Evolutionary conservation across 2,113 vertebrate species (phyloP).

Genomic region (Pristiophorus japonicus): DNA sequence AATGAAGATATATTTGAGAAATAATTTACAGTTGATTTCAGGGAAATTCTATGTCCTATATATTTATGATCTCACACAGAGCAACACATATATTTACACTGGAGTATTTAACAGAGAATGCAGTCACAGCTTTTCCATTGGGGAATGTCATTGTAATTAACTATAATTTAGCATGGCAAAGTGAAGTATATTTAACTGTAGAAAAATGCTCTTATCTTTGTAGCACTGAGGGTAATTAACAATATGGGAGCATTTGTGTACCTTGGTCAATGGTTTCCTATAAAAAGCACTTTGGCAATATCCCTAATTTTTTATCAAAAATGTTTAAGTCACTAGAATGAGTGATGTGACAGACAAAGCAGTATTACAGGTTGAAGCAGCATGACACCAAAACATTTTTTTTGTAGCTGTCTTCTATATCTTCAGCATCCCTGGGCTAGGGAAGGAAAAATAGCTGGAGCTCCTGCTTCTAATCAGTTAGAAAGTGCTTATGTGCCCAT

Average conservation of each 20-base stretch:
- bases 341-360: neutral
- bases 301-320: neutral
- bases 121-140: neutral
- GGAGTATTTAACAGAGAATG: neutral
- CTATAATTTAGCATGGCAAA: neutral
- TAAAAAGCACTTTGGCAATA: neutral
- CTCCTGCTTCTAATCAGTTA: neutral
- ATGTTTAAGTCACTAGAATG: neutral
- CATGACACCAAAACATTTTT: neutral
- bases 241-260: neutral
- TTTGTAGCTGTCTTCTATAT: neutral
- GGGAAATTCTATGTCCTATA: neutral
- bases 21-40: constrained; percentile 16
- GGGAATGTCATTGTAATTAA: neutral
- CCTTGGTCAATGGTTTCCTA: neutral
- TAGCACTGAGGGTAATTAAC: neutral
- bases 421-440: neutral
- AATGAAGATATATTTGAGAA: neutral
- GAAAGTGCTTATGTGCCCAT: neutral
- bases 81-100: neutral
- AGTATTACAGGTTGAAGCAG: neutral
- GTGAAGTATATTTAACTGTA: neutral
- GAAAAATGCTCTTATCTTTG: neutral
- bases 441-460: neutral
- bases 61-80: neutral